These are phyloP conservation scores for Petrophora chlorosata DNA, from an alignment of 2,888 invertebrate species.

Conservation along the genomic window DNA sequence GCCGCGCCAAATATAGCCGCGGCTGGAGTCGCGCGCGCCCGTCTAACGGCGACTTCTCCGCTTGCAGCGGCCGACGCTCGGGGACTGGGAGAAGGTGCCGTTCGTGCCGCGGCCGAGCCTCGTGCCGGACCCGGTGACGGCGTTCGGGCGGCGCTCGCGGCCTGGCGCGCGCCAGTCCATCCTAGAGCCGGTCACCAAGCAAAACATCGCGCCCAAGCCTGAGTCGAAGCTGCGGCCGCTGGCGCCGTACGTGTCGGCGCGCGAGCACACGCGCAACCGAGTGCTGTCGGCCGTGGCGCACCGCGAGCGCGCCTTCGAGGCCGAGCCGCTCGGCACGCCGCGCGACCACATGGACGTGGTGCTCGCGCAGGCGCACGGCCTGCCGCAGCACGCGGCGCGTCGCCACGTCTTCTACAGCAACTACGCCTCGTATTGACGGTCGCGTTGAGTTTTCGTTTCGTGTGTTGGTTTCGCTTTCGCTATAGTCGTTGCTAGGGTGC, in stretches of 20 bases:
- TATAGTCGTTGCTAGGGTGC: slow-evolving; percentile 60
- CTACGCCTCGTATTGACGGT: slow-evolving; percentile 76
- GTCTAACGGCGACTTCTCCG: slow-evolving; percentile 81
- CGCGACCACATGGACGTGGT: slow-evolving; percentile 86
- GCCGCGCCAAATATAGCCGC: slow-evolving; percentile 84
- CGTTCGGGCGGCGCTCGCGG: slow-evolving; percentile 88
- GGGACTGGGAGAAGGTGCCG: slow-evolving; percentile 95
- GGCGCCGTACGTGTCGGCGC: slow-evolving; percentile 87
- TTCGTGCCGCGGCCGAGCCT: slow-evolving; percentile 93
- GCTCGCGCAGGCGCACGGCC: slow-evolving; percentile 85
- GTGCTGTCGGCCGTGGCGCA: slow-evolving; percentile 84
- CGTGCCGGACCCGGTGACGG: slow-evolving; percentile 93
- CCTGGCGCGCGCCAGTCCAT: slow-evolving; percentile 75
- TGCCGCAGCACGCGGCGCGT: slow-evolving; percentile 74
- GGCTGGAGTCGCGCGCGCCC: slow-evolving; percentile 77
- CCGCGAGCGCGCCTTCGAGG: slow-evolving; percentile 83
- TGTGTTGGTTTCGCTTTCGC: slow-evolving; percentile 82
- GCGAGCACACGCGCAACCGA: slow-evolving; percentile 86
- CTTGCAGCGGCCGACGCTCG: slow-evolving; percentile 89
- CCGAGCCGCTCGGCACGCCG: slow-evolving; percentile 83
- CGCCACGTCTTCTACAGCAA: slow-evolving; percentile 82
- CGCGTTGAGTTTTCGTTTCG: slow-evolving; percentile 47
- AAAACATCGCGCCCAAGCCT: slow-evolving; percentile 85
- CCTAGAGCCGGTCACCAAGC: slow-evolving; percentile 83
- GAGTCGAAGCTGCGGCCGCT: slow-evolving; percentile 84